Conservation (phyloP, 2,888 invertebrate genomes). For the Blera fallax region DNA sequence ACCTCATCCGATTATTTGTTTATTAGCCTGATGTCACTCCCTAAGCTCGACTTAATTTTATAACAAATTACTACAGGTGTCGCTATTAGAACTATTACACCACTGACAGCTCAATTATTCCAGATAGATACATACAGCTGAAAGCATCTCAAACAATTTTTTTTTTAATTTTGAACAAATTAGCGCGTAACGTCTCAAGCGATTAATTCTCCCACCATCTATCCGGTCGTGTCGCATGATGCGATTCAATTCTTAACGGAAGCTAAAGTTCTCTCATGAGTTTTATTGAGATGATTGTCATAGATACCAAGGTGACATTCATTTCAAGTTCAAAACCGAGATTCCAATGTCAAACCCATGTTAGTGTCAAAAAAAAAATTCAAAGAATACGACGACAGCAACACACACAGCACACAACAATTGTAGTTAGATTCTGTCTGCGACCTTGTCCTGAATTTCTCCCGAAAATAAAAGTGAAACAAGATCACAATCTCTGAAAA, state of each 20-base stretch:
- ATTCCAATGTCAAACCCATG: constrained; percentile 59
- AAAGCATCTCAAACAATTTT: background rate
- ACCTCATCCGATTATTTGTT: constrained; percentile 44
- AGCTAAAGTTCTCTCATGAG: background rate
- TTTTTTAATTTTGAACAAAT: background rate
- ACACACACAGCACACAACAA: background rate
- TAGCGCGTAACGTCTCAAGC: background rate
- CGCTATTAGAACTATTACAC: background rate
- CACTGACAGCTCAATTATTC: constrained; percentile 40
- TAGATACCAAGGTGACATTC: background rate
- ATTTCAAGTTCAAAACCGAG: constrained; percentile 29
- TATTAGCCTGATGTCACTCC: background rate
- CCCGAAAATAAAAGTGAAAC: constrained; percentile 68
- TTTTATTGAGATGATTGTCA: background rate
- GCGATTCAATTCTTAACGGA: constrained; percentile 16
- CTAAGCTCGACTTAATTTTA: constrained; percentile 30
- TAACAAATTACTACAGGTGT: constrained; percentile 13
- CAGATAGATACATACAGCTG: background rate
- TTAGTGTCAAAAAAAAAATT: constrained; percentile 29
- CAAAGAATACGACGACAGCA: background rate
- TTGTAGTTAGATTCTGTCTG: constrained; percentile 31
- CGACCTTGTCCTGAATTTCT: constrained; percentile 67
- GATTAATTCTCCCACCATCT: background rate
- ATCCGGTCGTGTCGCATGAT: background rate
- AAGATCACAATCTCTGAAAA: constrained; percentile 60